Base-by-base conservation (phyloP, 2,888 invertebrate species). In the Amphipyra berbera region DNA sequence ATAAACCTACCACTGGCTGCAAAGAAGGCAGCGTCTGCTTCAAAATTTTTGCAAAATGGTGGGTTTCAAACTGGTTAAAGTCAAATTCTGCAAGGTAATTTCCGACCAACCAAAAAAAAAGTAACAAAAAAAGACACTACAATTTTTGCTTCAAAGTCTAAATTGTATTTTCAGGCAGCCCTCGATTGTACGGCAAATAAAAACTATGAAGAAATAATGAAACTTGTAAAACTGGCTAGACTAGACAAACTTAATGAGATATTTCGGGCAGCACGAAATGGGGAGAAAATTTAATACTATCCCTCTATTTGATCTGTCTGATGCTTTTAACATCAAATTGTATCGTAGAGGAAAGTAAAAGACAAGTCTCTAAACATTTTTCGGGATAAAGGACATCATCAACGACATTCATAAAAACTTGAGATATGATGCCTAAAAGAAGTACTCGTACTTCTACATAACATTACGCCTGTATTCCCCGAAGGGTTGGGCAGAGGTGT, bases 141-240 rank as follows among this genome's bases (percentile, higher is more conserved):
- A 41, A 35, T 12, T 42, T 44, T 30, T 15, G 6, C 52, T 54
- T 38, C 21, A 45, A 55, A 55, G 0, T 58, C 6, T 15, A 47
- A 53, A 57, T 55, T 62, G 30, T 59, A 63, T 69, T 69, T 59
- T 56, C 14, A 35, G 8, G 21, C 21, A 12, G 30, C 6, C 14
- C 40, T 14, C 14, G 15, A 55, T 59, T 56, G 45, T 54, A 33
- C 3, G 8, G 41, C 21, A 45, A 62, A 30, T 50, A 58, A 45
- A 60, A 68, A 59, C 41, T 45, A 52, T 33, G 15, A 59, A 48
- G 33, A 47, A 44, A 47, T 27, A 68, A 62, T 47, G 33, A n/a
- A n/a, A 47, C n/a, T 38, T 30, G n/a, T 49, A 35, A 56, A 37
- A 44, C 35, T 33, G n/a, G 27, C 3, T 41, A 2, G 10, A 9